A percentile compares a stretch with the other conserved stretches of the same genome.
These are phyloP conservation scores for Galeopterus variegatus DNA, from an alignment of 2,113 vertebrate species.

Conservation along the genomic window DNA sequence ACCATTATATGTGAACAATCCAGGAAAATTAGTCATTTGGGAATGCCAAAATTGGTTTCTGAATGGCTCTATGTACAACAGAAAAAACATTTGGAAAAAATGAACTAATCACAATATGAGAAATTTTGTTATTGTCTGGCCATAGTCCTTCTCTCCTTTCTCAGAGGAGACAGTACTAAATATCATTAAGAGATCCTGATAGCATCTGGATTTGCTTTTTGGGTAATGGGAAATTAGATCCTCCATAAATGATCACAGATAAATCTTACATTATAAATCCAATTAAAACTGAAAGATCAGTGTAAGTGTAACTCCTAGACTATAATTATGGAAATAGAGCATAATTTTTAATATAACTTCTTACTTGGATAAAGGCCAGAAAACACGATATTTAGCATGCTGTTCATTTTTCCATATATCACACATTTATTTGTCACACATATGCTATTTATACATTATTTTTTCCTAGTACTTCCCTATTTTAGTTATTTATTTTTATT, in stretches of 20 bases:
- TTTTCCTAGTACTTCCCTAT: no score
- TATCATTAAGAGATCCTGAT: conserved; percentile 62
- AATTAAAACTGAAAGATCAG: conserved; percentile 58
- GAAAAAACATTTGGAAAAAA: conserved; percentile 66
- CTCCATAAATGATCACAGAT: conserved; percentile 51
- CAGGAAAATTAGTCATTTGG: conserved; percentile 68
- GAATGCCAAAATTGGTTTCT: conserved; percentile 68
- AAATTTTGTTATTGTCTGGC: conserved; percentile 58
- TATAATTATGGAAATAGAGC: conserved; percentile 52
- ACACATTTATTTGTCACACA: no score
- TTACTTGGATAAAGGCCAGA: no score
- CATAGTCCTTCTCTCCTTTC: conserved; percentile 65
- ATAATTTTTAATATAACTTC: not conserved
- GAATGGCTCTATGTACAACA: conserved; percentile 29
- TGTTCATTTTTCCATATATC: no score
- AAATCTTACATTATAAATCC: conserved; percentile 56
- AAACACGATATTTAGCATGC: no score
- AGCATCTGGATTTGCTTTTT: conserved; percentile 54
- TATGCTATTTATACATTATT: no score
- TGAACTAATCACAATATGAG: conserved; percentile 48
- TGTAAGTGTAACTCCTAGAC: not conserved
- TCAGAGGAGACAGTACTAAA: conserved; percentile 57
- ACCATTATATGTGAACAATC: conserved; percentile 63
- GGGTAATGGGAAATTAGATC: conserved; percentile 69
- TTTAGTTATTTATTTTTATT: no score